Percentiles rank a stretch among this genome's conserved stretches.
Evolutionary conservation across 2,888 invertebrate genomes (phyloP).

Genomic region (Drosophila mettleri): DNA sequence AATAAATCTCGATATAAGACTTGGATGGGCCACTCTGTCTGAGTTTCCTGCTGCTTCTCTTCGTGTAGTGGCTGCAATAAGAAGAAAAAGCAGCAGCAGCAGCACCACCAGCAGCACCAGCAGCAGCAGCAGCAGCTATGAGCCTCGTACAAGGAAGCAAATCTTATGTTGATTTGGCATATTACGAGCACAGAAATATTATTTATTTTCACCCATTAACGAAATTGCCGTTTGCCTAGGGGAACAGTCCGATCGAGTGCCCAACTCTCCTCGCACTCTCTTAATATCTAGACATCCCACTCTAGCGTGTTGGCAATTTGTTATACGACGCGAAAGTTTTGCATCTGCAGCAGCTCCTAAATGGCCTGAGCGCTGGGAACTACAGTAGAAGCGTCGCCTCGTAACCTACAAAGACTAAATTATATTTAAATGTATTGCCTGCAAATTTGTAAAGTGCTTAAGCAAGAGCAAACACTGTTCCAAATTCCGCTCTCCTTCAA

Average conservation of each 20-base stretch:
- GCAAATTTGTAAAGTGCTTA: slow-evolving; percentile 46
- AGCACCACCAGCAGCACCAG: not conserved
- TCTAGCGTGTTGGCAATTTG: slow-evolving; percentile 34
- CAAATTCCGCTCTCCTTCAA: slow-evolving; percentile 61
- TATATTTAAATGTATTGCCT: slow-evolving; percentile 26
- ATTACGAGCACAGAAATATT: slow-evolving; percentile 69
- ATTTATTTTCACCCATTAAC: slow-evolving; percentile 77
- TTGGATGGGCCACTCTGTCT: slow-evolving; percentile 32
- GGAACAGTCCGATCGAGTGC: slow-evolving; percentile 26
- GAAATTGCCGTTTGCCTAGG: slow-evolving; percentile 60
- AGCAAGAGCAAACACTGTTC: slow-evolving; percentile 47
- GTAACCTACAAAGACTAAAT: slow-evolving; percentile 62
- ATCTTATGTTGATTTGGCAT: slow-evolving; percentile 58
- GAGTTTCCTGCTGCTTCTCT: slow-evolving; percentile 37
- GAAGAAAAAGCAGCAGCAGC: not conserved
- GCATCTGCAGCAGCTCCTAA: slow-evolving; percentile 29
- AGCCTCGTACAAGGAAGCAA: slow-evolving; percentile 61
- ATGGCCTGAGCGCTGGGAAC: slow-evolving; percentile 7
- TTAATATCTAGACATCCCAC: not conserved
- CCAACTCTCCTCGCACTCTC: not conserved
- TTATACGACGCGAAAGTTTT: slow-evolving; percentile 49
- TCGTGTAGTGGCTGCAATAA: slow-evolving; percentile 36
- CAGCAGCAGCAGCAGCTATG: not conserved
- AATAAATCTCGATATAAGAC: slow-evolving; percentile 74
- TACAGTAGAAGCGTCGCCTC: slow-evolving; percentile 59